phyloP scores from a whole-genome alignment of 2,113 vertebrate genomes.

The Zosterops lateralis region DNA sequence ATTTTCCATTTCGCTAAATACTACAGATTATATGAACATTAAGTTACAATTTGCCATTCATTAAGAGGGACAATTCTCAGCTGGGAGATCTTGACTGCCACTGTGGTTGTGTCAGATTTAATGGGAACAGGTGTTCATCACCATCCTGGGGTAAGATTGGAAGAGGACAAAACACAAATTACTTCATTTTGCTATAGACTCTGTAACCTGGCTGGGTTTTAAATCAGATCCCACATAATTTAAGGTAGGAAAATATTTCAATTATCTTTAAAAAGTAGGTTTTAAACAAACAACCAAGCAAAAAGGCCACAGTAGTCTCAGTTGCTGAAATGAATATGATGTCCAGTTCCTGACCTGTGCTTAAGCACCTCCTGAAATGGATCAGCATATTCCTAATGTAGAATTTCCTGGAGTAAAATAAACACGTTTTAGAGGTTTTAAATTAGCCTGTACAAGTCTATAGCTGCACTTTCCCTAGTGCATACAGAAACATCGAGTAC shows the following conservation, averaged over 20 bases:
- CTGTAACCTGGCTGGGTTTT: not conserved
- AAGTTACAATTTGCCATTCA: not conserved
- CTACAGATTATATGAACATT: not conserved
- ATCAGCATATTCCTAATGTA: not conserved
- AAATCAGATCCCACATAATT: not conserved
- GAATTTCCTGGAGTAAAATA: not conserved
- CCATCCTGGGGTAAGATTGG: not conserved
- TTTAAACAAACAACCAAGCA: not conserved
- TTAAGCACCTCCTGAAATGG: not conserved
- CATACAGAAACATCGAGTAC: not conserved
- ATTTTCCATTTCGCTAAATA: constrained; percentile 1
- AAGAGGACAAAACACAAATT: not conserved
- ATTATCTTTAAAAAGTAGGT: not conserved
- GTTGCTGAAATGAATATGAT: not conserved
- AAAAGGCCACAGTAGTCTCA: not conserved
- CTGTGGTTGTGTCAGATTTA: not conserved
- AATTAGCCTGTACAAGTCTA: not conserved
- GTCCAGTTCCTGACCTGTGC: not conserved
- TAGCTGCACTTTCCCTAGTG: not conserved
- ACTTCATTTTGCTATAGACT: not conserved
- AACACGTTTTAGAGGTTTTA: not conserved
- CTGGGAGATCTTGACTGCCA: not conserved
- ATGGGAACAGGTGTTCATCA: not conserved
- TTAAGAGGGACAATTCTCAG: not conserved
- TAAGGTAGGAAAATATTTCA: not conserved